Conservation (phyloP, 2,113 vertebrate genomes). For the Sander lucioperca region DNA sequence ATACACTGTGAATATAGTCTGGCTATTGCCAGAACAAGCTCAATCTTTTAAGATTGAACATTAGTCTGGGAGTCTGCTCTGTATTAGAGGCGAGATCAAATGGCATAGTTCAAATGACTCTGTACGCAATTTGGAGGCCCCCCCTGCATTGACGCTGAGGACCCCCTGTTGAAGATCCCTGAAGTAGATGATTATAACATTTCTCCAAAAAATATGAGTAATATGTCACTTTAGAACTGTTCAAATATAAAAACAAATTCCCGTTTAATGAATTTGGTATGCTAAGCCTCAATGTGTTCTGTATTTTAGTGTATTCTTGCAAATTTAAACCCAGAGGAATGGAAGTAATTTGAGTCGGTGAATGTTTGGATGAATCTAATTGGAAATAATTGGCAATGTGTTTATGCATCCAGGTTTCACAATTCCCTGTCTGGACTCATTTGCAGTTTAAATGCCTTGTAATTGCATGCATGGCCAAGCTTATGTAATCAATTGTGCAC, state of each 20-base stretch:
- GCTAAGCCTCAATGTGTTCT: conserved; percentile 10
- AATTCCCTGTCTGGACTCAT: conserved; percentile 60
- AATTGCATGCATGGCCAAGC: conserved; percentile 57
- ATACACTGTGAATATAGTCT: no score
- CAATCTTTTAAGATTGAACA: no score
- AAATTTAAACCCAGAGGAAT: conserved; percentile 51
- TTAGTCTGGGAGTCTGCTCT: no score
- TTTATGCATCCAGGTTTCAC: conserved; percentile 47
- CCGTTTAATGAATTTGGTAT: background rate
- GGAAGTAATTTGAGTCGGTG: conserved; percentile 55
- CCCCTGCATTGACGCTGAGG: no score
- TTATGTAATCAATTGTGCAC: conserved; percentile 46
- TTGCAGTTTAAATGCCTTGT: conserved; percentile 70
- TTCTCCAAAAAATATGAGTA: background rate
- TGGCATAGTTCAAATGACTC: no score
- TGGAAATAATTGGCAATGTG: conserved; percentile 47
- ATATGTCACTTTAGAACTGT: background rate
- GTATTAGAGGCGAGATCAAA: no score
- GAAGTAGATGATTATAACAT: background rate
- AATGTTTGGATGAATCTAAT: conserved; percentile 62
- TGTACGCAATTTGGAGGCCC: no score
- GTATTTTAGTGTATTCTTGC: conserved; percentile 23
- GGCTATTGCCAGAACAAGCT: no score
- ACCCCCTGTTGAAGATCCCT: no score
- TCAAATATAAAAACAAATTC: no score